phyloP scores from a whole-genome alignment of 1,140 invertebrate genomes.

The Alviniconcha marisindica region DNA sequence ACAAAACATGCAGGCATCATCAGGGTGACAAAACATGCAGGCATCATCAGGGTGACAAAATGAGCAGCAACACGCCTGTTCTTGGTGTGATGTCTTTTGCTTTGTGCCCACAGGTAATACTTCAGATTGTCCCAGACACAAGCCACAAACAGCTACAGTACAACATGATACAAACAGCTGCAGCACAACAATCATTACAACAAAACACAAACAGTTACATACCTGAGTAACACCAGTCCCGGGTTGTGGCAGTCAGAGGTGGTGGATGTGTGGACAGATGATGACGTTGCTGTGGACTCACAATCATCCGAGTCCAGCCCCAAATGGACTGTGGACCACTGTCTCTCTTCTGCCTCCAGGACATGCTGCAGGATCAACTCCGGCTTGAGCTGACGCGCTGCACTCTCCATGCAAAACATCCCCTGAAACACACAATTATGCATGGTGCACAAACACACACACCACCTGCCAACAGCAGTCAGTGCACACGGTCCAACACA shows the following conservation, averaged over 20 bases:
- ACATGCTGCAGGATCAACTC: constrained; percentile 44
- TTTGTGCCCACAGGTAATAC: too few relatives aligned
- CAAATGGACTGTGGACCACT: constrained; percentile 41
- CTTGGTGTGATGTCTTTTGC: too few relatives aligned
- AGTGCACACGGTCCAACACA: too few relatives aligned
- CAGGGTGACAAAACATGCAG: too few relatives aligned
- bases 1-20: too few relatives aligned
- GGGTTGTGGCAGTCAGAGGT: neutral
- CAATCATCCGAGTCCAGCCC: neutral
- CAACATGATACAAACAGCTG: too few relatives aligned
- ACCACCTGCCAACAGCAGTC: neutral
- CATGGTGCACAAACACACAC: neutral
- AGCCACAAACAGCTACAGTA: too few relatives aligned
- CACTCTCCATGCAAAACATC: constrained; percentile 45
- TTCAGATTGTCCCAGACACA: too few relatives aligned
- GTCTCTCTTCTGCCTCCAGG: constrained; percentile 45
- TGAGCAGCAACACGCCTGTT: too few relatives aligned
- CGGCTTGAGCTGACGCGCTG: constrained; percentile 43
- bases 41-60: too few relatives aligned
- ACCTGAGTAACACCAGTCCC: constrained; percentile 34
- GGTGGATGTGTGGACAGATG: neutral
- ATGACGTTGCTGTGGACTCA: neutral
- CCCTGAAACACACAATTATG: constrained; percentile 15
- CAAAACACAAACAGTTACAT: too few relatives aligned
- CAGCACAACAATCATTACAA: too few relatives aligned